Evolutionary conservation across 2,888 invertebrate species (phyloP), one percentile per base, ranked within the genome.

Genomic region (Spisula subtruncata): DNA sequence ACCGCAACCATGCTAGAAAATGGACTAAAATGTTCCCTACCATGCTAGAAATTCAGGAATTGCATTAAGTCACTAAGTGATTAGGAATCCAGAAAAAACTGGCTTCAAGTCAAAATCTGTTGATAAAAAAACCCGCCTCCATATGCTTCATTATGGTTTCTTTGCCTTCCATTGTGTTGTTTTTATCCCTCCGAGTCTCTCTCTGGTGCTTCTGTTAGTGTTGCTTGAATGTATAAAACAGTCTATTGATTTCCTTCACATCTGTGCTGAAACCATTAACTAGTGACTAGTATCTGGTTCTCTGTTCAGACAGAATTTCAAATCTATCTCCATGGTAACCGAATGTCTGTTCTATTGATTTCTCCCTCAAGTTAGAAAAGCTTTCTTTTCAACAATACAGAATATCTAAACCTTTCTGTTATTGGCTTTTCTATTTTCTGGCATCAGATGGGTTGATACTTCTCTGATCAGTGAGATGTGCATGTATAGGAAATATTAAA

Each of bases 281-380:
- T 54, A n/a, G 14, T 79, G 51, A 56, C 56, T 79, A 85, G 51
- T 85, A 85, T 80, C 80, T 79, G 80, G 20, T 60, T 79, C 85
- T 85, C 80, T 56, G n/a, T 75, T 85, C 80, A 85, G 85, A 85
- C 85, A 85, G 85, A 85, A 85, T 85, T 79, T 80, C 85, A 85
- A 54, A 56, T 46, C 83, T 75, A 85, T 90, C 83, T n/a, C 90
- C 87, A 90, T 90, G 87, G 87, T 48, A 87, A 90, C 90, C 51
- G 75, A n/a, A 87, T 87, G 54, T 80, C 56, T 54, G 54, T 79
- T 80, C 71, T 82, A 82, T 82, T 87, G 82, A 82, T 82, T 87
- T 87, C 87, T 79, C 71, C n/a, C 79, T 75, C 71, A 75, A 84
- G 84, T 84, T 84, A 51, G 84, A 84, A 75, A 83, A 51, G n/a